Evolutionary conservation across 1,140 invertebrate genomes (phyloP), one percentile per base, ranked within the genome.

Genomic region (Bacillus rossius): DNA sequence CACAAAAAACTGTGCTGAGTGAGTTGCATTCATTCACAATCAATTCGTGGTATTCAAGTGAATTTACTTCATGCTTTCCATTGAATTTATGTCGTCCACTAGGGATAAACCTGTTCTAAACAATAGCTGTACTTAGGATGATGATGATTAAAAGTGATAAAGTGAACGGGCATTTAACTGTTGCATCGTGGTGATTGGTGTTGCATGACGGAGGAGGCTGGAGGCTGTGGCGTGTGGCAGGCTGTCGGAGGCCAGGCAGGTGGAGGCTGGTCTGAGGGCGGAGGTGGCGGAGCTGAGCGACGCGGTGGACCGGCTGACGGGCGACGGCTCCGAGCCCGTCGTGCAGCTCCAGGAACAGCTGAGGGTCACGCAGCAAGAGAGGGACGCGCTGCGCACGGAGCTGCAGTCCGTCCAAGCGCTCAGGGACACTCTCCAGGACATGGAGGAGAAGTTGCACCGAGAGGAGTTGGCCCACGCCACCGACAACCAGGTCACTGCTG

Each of bases 401-500:
- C 65, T n/a, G n/a, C n/a, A n/a, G n/a, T n/a, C n/a, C n/a, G n/a
- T n/a, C n/a, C n/a, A n/a, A n/a, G n/a, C n/a, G n/a, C n/a, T n/a
- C n/a, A n/a, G 86, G 1, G 83, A 84, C 66, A 45, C 65, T 10
- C 72, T 76, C 20, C 65, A 72, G 63, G 76, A 78, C 23, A 83
- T 84, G n/a, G 86, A 95, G 74, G 84, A 89, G 57, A 95, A 95
- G 71, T 95, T 94, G 70, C 84, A 90, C 38, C 81, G 86, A 69
- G 92, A 95, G 77, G 84, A 95, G 77, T 80, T 90, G 59, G 73
- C 90, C 29, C 92, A 95, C 77, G 90, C 91, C 2, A 74, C 83
- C 26, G 91, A 94, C 75, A 79, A 89, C 54, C 73, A 77, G 57
- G 63, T 67, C 8, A 34, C n/a, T n/a, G n/a, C n/a, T n/a, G n/a